Conservation (phyloP, 2,113 vertebrate genomes). For the Agelaius tricolor region DNA sequence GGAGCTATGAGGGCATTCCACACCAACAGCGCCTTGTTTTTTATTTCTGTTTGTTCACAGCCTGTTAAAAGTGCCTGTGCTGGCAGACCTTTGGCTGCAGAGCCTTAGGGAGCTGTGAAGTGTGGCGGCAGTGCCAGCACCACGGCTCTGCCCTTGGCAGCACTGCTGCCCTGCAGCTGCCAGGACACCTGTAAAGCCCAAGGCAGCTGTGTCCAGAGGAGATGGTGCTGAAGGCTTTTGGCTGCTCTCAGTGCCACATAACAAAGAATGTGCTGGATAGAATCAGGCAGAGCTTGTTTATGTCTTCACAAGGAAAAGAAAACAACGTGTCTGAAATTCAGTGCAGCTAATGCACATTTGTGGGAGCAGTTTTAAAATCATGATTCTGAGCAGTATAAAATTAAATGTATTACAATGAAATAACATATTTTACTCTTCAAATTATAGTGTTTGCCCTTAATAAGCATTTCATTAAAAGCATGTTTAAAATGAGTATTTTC, state of each 20-base stretch:
- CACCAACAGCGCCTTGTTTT: not conserved
- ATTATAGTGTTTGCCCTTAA: slow-evolving; percentile 18
- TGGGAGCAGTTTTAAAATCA: not conserved
- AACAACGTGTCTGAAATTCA: not conserved
- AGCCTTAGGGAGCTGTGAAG: not conserved
- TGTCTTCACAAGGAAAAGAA: not conserved
- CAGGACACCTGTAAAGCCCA: not conserved
- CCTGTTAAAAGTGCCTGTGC: not conserved
- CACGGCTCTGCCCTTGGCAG: not conserved
- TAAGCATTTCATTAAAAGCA: not conserved
- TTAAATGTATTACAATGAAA: not conserved
- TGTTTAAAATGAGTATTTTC: slow-evolving; percentile 4
- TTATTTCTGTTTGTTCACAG: not conserved
- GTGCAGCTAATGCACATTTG: not conserved
- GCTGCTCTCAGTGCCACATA: not conserved
- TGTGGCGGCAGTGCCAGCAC: accelerated
- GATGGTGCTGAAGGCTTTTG: not conserved
- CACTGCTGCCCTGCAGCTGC: not conserved
- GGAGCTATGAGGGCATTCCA: not conserved
- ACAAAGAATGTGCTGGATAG: not conserved
- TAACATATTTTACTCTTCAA: not conserved
- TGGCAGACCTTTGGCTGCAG: not conserved
- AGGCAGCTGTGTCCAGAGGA: not conserved
- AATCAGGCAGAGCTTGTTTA: not conserved
- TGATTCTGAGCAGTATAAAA: not conserved